Conservation (phyloP, 1,140 invertebrate species). For the Drosophila truncata region DNA sequence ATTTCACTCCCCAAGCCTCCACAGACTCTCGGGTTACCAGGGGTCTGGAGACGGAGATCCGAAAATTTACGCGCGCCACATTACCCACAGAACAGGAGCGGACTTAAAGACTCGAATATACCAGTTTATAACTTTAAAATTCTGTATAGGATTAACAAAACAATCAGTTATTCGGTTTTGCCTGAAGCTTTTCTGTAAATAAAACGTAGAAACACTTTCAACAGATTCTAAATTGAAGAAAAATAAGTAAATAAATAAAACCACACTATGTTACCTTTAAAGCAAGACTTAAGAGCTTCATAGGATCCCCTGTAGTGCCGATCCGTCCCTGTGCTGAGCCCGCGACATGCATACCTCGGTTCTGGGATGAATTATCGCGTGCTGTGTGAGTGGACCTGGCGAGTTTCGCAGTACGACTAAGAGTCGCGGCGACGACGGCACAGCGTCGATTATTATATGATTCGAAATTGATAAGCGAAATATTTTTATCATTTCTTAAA, state of each 20-base stretch:
- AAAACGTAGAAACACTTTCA: not conserved
- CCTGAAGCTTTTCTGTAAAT: too few relatives aligned
- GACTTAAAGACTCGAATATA: too few relatives aligned
- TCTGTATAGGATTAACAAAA: too few relatives aligned
- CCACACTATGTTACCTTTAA: not conserved
- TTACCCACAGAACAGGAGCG: constrained; percentile 35
- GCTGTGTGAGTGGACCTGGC: constrained; percentile 46
- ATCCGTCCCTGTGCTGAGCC: constrained; percentile 25
- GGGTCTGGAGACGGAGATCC: constrained; percentile 35
- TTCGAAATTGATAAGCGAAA: constrained; percentile 81
- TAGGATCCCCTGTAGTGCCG: not conserved
- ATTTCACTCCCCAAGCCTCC: constrained; percentile 64
- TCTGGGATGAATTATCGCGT: constrained; percentile 54
- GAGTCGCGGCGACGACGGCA: constrained; percentile 64
- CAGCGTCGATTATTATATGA: constrained; percentile 78
- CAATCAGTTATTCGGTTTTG: too few relatives aligned
- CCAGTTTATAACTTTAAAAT: too few relatives aligned
- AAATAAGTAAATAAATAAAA: not conserved
- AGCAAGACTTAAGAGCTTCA: too few relatives aligned
- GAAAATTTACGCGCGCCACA: constrained; percentile 68
- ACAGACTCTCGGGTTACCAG: constrained; percentile 66
- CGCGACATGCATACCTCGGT: constrained; percentile 7
- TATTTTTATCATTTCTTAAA: constrained; percentile 83
- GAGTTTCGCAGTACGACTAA: constrained; percentile 32
- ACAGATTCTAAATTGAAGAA: not conserved